Base-by-base conservation (phyloP, 2,797 vertebrate genomes). In the Hemibagrus guttatus region DNA sequence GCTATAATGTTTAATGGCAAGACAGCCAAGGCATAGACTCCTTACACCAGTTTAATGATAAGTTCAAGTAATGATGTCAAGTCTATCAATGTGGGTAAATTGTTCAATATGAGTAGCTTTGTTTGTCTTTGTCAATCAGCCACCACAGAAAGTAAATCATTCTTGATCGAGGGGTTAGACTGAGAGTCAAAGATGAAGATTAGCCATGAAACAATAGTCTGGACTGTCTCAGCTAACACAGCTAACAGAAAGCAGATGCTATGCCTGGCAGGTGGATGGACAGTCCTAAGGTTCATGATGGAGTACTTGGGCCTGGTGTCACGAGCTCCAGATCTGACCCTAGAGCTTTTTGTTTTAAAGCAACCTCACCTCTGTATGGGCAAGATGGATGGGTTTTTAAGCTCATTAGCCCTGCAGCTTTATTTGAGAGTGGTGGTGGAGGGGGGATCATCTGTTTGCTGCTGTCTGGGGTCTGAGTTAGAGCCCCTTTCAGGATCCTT, bases 181-280 rank as follows among this genome's bases (percentile, higher is more conserved):
- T 85, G 88, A 88, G 91, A 85, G 58, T 84, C 91, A 90, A 90
- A 87, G 86, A 81, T 75, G 61, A 88, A 90, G 90, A 88, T 89
- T 88, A 89, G 90, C 85, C 86, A 19, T 61, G 79, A 85, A 86
- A 90, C 85, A 83, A 82, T 64, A 87, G 91, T 91, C 94, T 94
- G 93, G 91, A 92, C 88, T 92, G 90, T 90, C 93, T 95, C 93
- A 94, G 87, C 83, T 86, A 87, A 88, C 80, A 39, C 66, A 64
- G 88, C 86, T 87, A 94, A 92, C 87, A 58, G 86, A 83, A 90
- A 91, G 89, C 94, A 95, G 92, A 94, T 91, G 84, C 92, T 89
- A 90, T 86, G 81, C 28, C 85, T 84, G 93, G 93, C 92, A 93
- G 92, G 88, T 87, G 88, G 91, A 92, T 92, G 92, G 93, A 95